phyloP scores from a whole-genome alignment of 2,113 vertebrate genomes.

The Sapajus apella region DNA sequence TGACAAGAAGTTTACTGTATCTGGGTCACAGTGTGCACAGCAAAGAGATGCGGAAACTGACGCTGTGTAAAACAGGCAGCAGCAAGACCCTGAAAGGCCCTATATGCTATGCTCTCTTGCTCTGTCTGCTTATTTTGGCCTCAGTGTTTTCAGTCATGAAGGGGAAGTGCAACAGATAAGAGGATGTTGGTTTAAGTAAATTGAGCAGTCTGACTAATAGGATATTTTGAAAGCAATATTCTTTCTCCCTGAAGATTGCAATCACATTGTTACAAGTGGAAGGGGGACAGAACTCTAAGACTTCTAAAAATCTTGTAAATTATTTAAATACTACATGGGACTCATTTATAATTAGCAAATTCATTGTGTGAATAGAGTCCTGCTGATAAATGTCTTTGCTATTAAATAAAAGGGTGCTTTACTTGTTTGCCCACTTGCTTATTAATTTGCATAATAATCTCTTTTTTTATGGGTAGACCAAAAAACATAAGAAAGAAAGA shows the following conservation, averaged over 20 bases:
- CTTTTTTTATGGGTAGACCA: background rate
- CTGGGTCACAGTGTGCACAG: background rate
- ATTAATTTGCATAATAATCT: constrained; percentile 62
- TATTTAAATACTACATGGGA: constrained; percentile 56
- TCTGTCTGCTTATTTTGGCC: background rate
- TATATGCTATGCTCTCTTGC: background rate
- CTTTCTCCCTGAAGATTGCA: constrained; percentile 27
- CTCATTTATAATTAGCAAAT: constrained; percentile 65
- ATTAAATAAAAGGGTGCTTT: constrained; percentile 59
- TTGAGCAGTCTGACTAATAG: constrained; percentile 36
- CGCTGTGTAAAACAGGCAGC: background rate
- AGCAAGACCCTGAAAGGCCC: background rate
- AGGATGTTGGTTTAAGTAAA: constrained; percentile 28
- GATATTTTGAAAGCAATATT: constrained; percentile 29
- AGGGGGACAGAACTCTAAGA: background rate
- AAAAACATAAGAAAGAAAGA: background rate
- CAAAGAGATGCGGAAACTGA: background rate
- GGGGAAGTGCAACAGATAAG: background rate
- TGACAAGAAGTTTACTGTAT: background rate
- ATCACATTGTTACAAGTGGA: background rate
- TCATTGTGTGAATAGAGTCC: constrained; percentile 53
- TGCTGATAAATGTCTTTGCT: constrained; percentile 55
- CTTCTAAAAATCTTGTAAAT: constrained; percentile 49
- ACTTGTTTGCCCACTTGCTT: constrained; percentile 37
- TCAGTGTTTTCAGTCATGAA: background rate